Evolutionary conservation across 2,888 invertebrate species (phyloP).

Genomic region (Erannis defoliaria): DNA sequence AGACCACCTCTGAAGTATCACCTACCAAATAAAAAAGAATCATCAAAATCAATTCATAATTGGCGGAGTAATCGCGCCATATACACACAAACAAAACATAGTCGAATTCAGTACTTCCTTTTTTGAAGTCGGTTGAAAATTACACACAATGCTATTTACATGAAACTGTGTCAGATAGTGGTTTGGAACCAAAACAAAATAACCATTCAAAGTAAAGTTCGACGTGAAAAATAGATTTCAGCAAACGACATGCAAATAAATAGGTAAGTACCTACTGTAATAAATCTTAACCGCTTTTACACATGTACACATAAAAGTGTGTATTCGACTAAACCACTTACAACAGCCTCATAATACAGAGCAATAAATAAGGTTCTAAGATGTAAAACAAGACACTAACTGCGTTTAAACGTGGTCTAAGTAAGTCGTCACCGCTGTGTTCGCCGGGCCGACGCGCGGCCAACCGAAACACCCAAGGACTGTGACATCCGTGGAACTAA

Average conservation of each 20-base stretch:
- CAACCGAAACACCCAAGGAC: conserved; percentile 33
- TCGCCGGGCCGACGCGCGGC: conserved; percentile 14
- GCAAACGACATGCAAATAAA: background rate
- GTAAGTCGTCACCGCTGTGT: background rate
- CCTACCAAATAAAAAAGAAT: too few relatives aligned
- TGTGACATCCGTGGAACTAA: conserved; percentile 20
- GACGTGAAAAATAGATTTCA: background rate
- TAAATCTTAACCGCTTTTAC: background rate
- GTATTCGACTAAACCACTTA: background rate
- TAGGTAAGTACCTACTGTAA: background rate
- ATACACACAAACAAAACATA: too few relatives aligned
- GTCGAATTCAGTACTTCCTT: too few relatives aligned
- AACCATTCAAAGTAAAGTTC: background rate
- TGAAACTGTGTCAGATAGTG: too few relatives aligned
- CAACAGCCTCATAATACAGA: background rate
- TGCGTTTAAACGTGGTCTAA: background rate
- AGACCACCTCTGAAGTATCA: too few relatives aligned
- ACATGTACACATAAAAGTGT: background rate
- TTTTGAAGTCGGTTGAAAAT: too few relatives aligned
- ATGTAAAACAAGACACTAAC: conserved; percentile 5
- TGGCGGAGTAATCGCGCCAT: too few relatives aligned
- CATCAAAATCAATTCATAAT: too few relatives aligned
- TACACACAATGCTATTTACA: too few relatives aligned
- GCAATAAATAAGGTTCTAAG: conserved; percentile 3
- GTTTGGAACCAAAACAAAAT: too few relatives aligned